Base-by-base conservation (phyloP, 2,888 invertebrate species). In the Aquatica leii region DNA sequence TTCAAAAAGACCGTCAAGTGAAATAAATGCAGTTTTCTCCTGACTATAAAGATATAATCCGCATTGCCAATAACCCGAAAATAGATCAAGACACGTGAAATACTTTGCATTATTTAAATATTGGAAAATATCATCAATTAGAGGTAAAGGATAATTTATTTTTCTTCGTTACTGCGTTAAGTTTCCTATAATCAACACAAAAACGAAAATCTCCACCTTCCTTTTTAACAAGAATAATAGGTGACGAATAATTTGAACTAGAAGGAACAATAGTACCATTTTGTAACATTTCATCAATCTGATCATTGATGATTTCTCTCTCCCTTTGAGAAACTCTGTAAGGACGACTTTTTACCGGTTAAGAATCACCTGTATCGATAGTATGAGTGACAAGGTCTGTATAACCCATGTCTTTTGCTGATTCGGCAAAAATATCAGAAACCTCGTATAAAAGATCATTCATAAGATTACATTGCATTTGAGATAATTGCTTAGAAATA, bases 31-130 rank as follows among this genome's bases (percentile, higher is more conserved):
- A n/a, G n/a, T n/a, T n/a, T n/a, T n/a, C n/a, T n/a, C n/a, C n/a
- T 68, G 67, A 20, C 56, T 56, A 5, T 48, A 12, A 49, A 64
- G 61, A 12, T 62, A 58, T 4, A 71, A 43, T 11, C 48, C 37
- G 11, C 64, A 54, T 62, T 72, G 69, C 63, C 67, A 71, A 57
- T 70, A 73, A 3, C 71, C 69, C 20, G 63, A 65, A 18, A 66
- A 67, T 56, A 72, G 59, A 51, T 72, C 71, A n/a, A n/a, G n/a
- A n/a, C n/a, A n/a, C n/a, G n/a, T n/a, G n/a, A n/a, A n/a, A n/a
- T n/a, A n/a, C n/a, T n/a, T 58, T 2, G 71, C 56, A 24, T 58
- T 66, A 8, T 59, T 57, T 18, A 69, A 48, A 34, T 68, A 68
- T 8, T 61, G 60, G 5, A 72, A 54, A 15, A 68, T 70, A 37